Evolutionary conservation across 2,888 invertebrate species (phyloP), one percentile per base, ranked within the genome.

Genomic region (Terebella lapidaria): DNA sequence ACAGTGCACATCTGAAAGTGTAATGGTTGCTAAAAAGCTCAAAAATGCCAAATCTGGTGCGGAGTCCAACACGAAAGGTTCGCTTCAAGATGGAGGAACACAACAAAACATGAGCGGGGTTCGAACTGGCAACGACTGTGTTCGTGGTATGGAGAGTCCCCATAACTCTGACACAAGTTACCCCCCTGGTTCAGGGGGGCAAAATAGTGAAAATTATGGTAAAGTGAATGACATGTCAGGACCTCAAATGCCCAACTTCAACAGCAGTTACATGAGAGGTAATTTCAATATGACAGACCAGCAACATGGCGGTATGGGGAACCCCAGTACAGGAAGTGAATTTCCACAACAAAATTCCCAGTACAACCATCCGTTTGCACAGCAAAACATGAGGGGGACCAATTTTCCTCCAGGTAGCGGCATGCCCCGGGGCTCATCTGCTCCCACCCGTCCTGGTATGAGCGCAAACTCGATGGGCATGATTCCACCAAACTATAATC

Each of bases 71-170:
- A 74, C 75, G 74, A 76, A 75, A 75, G 75, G 75, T 70, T 72
- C 72, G 67, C 73, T 75, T 72, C 77, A 77, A 77, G 76, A 77
- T 76, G 76, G 76, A 70, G 75, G 75, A 67, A 72, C 71, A 61
- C 72, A 71, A 68, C 72, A 72, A 64, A 72, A 71, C 54, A 60
- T 65, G 71, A 72, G 71, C 64, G 64, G 71, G 55, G 73, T 73
- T 63, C 72, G 71, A 53, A 60, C 54, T 58, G 52, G 45, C 63
- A 69, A 64, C 65, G 72, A 73, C 56, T 71, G 65, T 66, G 62
- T 68, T 51, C 63, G 67, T 60, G 63, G 65, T 53, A 70, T 73
- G 71, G 74, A 74, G 58, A 72, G 72, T 57, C 67, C 73, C 30
- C 72, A 71, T 60, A 74, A 75, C 68, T 67, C 72, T 49, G 75